Conservation (phyloP, 2,888 invertebrate species). For the Maniola hyperantus region DNA sequence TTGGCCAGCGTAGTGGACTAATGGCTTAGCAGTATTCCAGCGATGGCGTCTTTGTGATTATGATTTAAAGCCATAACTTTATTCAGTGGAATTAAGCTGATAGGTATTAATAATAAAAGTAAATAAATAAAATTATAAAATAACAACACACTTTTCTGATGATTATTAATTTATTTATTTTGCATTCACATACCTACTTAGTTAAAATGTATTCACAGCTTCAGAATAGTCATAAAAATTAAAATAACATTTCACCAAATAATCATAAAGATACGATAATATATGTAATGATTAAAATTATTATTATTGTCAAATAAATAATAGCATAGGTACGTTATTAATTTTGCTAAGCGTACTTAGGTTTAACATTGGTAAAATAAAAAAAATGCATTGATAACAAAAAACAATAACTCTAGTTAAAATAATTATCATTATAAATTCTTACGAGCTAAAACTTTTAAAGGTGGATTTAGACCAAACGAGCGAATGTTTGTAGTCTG, state of each 20-base stretch:
- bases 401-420: too few relatives aligned
- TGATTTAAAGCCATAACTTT: background rate
- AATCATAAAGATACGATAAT: background rate
- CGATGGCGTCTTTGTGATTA: too few relatives aligned
- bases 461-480: too few relatives aligned
- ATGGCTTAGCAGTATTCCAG: too few relatives aligned
- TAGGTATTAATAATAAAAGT: background rate
- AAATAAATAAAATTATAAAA: background rate
- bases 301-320: too few relatives aligned
- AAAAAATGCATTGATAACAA: too few relatives aligned
- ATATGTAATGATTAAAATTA: background rate
- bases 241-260: background rate
- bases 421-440: too few relatives aligned
- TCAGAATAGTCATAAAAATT: background rate
- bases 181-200: too few relatives aligned
- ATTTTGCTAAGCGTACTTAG: background rate
- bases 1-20: too few relatives aligned
- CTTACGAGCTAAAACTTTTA: too few relatives aligned
- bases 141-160: background rate
- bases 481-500: too few relatives aligned
- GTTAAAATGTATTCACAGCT: background rate
- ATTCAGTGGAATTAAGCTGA: background rate
- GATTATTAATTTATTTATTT: background rate
- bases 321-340: background rate
- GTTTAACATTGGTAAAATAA: too few relatives aligned